A percentile compares a stretch with the other conserved stretches of the same genome.
Evolutionary conservation across 1,140 invertebrate genomes (phyloP).

Genomic region (Pseudomyrmex flavicornis): DNA sequence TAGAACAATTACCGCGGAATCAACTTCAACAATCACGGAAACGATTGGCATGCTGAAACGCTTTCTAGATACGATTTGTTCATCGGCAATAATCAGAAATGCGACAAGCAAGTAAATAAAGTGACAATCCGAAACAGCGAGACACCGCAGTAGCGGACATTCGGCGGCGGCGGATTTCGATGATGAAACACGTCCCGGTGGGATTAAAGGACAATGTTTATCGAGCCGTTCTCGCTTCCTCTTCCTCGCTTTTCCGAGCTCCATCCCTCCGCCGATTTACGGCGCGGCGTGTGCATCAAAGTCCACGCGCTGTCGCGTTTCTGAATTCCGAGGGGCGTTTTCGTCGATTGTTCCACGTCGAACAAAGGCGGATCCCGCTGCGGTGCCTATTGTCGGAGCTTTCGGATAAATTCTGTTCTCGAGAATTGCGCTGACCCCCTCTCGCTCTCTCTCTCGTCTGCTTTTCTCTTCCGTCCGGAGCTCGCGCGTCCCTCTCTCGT

Average conservation of each 20-base stretch:
- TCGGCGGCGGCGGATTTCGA: background rate
- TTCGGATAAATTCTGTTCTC: constrained; percentile 65
- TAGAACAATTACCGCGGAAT: background rate
- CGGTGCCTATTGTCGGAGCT: constrained; percentile 62
- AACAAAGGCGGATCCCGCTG: constrained; percentile 64
- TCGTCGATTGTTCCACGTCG: constrained; percentile 67
- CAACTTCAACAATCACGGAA: background rate
- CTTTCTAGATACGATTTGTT: background rate
- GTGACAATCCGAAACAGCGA: background rate
- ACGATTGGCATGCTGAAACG: background rate
- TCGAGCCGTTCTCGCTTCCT: constrained; percentile 24
- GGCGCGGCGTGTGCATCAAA: constrained; percentile 31
- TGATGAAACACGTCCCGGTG: background rate
- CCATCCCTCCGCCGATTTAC: background rate
- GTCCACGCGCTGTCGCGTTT: constrained; percentile 53
- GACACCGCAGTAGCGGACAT: background rate
- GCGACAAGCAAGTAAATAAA: constrained; percentile 25
- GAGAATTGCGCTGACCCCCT: constrained; percentile 64
- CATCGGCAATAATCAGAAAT: background rate
- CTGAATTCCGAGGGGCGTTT: constrained; percentile 62
- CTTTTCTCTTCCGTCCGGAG: background rate
- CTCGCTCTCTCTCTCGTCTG: background rate
- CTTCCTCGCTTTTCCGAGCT: constrained; percentile 18
- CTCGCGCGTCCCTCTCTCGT: constrained; percentile 11
- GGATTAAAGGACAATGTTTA: constrained; percentile 54